These are phyloP conservation scores for Heliothis peltigera DNA, from an alignment of 2,888 invertebrate genomes.

Conservation along the genomic window DNA sequence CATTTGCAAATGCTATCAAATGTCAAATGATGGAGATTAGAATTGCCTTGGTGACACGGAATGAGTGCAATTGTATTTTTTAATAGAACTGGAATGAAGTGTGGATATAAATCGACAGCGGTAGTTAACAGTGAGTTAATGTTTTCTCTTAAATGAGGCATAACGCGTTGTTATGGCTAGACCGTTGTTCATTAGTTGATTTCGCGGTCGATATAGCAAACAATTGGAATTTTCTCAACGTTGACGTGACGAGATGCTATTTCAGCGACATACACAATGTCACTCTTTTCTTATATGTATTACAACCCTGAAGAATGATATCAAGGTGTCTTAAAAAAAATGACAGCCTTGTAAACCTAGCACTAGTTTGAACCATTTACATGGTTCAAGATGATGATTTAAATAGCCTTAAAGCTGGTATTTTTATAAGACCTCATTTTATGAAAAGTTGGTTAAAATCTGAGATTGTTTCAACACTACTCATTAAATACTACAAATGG, in stretches of 20 bases:
- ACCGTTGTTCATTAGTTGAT: constrained; percentile 16
- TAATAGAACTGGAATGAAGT: constrained; percentile 28
- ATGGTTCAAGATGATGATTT: no score
- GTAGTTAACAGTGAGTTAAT: constrained; percentile 14
- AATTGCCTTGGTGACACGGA: constrained; percentile 10
- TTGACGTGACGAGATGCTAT: constrained; percentile 8
- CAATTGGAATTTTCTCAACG: constrained; percentile 31
- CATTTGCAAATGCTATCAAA: constrained; percentile 52
- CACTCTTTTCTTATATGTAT: not conserved
- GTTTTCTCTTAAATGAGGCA: constrained; percentile 47
- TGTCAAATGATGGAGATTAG: constrained; percentile 47
- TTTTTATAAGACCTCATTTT: no score
- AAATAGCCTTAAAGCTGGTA: no score
- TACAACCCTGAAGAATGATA: no score
- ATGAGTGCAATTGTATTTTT: constrained; percentile 39
- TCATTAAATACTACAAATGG: no score
- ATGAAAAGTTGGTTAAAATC: no score
- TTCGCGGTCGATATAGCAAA: constrained; percentile 26
- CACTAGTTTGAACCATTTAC: no score
- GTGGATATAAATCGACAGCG: constrained; percentile 26
- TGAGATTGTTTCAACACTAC: no score
- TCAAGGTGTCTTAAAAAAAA: no score
- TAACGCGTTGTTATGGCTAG: constrained; percentile 19
- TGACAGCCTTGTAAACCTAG: no score
- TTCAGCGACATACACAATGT: not conserved